Base-by-base conservation (phyloP, 2,113 vertebrate species). In the Pseudolaguvia tuberculata region DNA sequence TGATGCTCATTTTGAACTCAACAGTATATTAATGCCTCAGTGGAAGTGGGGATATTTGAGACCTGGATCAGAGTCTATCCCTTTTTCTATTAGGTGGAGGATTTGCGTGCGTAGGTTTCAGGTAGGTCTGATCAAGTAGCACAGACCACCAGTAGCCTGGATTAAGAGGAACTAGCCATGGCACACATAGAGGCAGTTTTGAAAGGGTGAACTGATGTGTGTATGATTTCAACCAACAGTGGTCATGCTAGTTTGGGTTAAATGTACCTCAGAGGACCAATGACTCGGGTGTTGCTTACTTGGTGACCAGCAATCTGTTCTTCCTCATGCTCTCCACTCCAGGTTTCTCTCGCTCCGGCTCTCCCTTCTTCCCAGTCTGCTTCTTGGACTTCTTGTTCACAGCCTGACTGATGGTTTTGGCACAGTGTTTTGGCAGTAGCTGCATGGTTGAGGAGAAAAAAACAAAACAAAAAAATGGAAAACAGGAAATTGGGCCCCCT, bases 241-340 rank as follows among this genome's bases (percentile, higher is more conserved):
- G 31, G 35, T 14, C 31, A 45, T 23, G 29, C 2, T 23, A 63
- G 61, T 23, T 35, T 14, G 2, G 3, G n/a, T 7, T 6, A 4
- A 17, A 23, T 42, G n/a, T 15, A 45, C 18, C 39, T 14, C 2
- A 11, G 15, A 17, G 18, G n/a, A 25, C 3, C 4, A 42, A 42
- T 42, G 21, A 61, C 23, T 4, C 1, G 3, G 59, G 57, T 31
- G 21, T 6, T 59, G 83, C 94, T 94, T 84, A 99, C 97, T 98
- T 98, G 86, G 97, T 99, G 82, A 99, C 97, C 48, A 99, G 92
- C 78, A 98, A 92, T 83, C 97, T 89, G 92, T 97, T 98, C 89
- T 99, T 99, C 91, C 97, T 94, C 97, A 99, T 99, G 90, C 97
- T 99, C 89, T 99, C 97, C 83, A 98, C 95, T 73, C 96, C 97